Conservation (phyloP, 2,888 invertebrate species). For the Nomada hirtipes region DNA sequence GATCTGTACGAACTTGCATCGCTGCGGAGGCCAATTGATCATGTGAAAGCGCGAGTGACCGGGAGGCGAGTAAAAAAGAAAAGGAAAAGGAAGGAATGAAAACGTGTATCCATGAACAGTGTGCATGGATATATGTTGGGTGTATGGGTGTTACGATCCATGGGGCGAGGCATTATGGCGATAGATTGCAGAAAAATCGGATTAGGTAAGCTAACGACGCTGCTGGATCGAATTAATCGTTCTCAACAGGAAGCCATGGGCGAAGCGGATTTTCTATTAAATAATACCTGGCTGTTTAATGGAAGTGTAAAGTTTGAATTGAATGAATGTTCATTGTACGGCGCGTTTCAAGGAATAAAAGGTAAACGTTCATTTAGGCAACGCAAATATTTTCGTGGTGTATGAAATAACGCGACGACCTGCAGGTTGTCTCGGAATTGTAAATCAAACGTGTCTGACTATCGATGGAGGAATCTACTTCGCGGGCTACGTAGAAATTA, state of each 20-base stretch:
- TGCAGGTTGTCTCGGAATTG: too few species aligned
- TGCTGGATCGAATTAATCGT: not conserved
- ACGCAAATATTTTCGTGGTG: too few species aligned
- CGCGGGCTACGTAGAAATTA: too few species aligned
- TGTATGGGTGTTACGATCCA: not conserved
- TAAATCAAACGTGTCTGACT: too few species aligned
- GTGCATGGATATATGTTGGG: not conserved
- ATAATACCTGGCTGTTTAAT: too few species aligned
- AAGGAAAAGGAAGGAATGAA: conserved; percentile 38
- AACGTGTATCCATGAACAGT: conserved; percentile 14
- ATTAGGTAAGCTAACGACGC: not conserved
- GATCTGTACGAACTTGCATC: conserved; percentile 32
- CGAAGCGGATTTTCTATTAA: not conserved
- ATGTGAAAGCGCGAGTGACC: conserved; percentile 63
- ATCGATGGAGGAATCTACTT: not conserved
- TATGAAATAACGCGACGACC: too few species aligned
- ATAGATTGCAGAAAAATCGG: not conserved
- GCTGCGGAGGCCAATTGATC: conserved; percentile 64
- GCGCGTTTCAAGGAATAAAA: too few species aligned
- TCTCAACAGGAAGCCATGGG: not conserved
- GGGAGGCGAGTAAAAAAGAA: conserved; percentile 39
- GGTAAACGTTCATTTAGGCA: too few species aligned
- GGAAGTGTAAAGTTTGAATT: too few species aligned
- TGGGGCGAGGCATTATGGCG: not conserved
- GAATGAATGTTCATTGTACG: too few species aligned